Base-by-base conservation (phyloP, 2,113 vertebrate genomes). In the Pseudorasbora parva region DNA sequence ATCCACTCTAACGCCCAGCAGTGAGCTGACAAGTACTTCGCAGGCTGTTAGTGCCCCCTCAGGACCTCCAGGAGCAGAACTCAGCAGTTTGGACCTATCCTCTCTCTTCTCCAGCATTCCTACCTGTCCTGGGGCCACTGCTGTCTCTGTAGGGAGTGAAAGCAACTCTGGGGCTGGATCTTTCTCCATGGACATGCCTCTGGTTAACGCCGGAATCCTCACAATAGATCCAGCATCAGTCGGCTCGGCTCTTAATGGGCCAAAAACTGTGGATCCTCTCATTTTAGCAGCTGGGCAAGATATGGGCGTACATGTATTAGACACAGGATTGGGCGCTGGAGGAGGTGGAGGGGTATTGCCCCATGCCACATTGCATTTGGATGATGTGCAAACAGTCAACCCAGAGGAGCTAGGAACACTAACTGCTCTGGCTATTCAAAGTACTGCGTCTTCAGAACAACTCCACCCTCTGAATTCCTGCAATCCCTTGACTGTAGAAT, bases 141-240 rank as follows among this genome's bases (percentile, higher is more conserved):
- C 89, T 12, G 51, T 81, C 17, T 82, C 87, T 1, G 21, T 88
- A 0, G 88, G 91, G 60, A 86, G 89, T 0, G 88, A 90, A 4
- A 88, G 94, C 4, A 91, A 92, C 2, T 78, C 89, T 2, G 91
- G 89, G 12, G 87, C 84, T 1, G 87, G 94, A 19, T 89, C 94
- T 2, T 94, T 96, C 66, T 88, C 95, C 2, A 90, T 96, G 4
- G 97, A 98, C 73, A 93, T 98, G 84, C 94, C 95, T 0, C 81
- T 98, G 43, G 95, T 97, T 83, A 95, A 93, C 90, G 95, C 97
- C 0, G 96, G 97, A 21, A 97, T 98, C 73, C 92, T 99, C 82
- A 97, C 97, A 0, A 95, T 98, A 0, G 98, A 98, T 14, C 95
- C 97, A 0, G 92, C 95, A 49, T 96, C 97, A 0, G 95, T 96